Evolutionary conservation across 2,797 vertebrate genomes (phyloP).

Genomic region (Hippopotamyrus pictus): DNA sequence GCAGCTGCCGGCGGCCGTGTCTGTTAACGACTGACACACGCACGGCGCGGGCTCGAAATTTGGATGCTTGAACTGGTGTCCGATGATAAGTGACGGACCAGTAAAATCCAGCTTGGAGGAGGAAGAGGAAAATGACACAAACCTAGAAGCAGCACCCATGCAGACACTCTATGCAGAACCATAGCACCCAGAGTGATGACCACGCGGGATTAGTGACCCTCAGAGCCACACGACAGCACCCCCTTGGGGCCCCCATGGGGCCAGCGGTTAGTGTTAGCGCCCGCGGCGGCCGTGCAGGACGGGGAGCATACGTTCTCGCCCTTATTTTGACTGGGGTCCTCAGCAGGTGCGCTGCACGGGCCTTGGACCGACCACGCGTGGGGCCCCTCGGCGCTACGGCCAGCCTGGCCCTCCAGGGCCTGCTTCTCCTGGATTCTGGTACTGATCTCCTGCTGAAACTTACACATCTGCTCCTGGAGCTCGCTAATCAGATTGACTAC

Average conservation of each 20-base stretch:
- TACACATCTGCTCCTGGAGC: slow-evolving; percentile 98
- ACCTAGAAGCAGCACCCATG: slow-evolving; percentile 26
- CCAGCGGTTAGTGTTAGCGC: slow-evolving; percentile 19
- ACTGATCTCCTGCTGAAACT: slow-evolving; percentile 95
- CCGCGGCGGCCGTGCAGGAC: neutral
- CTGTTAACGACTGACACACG: neutral
- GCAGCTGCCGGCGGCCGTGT: neutral
- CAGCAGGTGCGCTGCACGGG: slow-evolving; percentile 49
- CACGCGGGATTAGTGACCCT: slow-evolving; percentile 31
- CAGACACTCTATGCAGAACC: slow-evolving; percentile 25
- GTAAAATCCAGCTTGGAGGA: neutral
- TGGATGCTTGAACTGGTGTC: neutral
- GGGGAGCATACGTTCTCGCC: slow-evolving; percentile 75
- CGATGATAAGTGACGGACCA: neutral
- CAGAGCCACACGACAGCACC: slow-evolving; percentile 38
- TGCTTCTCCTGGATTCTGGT: slow-evolving; percentile 87
- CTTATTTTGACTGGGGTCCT: slow-evolving; percentile 61
- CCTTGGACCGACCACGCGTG: slow-evolving; percentile 45
- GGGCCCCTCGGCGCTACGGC: slow-evolving; percentile 44
- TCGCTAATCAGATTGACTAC: slow-evolving; percentile 98
- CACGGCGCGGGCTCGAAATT: neutral
- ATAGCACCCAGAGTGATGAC: neutral
- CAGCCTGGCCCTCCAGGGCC: slow-evolving; percentile 68
- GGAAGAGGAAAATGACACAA: neutral
- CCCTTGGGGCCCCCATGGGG: slow-evolving; percentile 5